These are phyloP conservation scores for Parazoanthus darwini DNA, from an alignment of 92 coral and sea anemone genomes.

Conservation along the genomic window DNA sequence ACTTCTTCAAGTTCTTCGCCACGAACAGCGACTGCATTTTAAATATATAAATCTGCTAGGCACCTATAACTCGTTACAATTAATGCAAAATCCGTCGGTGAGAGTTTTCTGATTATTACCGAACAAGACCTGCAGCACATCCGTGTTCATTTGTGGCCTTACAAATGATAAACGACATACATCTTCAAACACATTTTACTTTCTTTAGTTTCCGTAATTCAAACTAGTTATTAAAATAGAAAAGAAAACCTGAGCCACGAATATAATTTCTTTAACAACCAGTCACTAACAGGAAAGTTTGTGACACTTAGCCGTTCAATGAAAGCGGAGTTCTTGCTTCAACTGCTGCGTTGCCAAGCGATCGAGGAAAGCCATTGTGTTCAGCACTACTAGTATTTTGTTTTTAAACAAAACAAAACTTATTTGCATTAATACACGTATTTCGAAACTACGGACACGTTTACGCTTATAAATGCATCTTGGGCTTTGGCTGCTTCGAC, in stretches of 20 bases:
- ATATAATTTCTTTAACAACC: neutral
- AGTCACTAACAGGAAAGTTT: neutral
- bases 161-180: neutral
- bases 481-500: too few species aligned
- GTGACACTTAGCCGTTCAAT: neutral
- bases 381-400: too few species aligned
- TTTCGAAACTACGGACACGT: too few species aligned
- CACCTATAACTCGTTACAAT: neutral
- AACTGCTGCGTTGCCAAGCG: constrained; percentile 1
- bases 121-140: neutral
- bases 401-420: too few species aligned
- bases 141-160: neutral
- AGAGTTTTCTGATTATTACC: neutral
- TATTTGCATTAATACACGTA: too few species aligned
- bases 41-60: neutral
- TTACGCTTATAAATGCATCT: too few species aligned
- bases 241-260: neutral
- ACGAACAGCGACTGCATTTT: constrained; percentile 25
- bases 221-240: neutral
- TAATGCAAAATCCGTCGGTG: neutral
- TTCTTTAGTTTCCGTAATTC: neutral
- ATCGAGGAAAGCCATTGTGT: neutral
- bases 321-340: neutral
- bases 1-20: constrained; percentile 21
- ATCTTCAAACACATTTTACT: neutral